Evolutionary conservation across 1,140 invertebrate species (phyloP), one percentile per base, ranked within the genome.

Genomic region (Triops longicaudatus): DNA sequence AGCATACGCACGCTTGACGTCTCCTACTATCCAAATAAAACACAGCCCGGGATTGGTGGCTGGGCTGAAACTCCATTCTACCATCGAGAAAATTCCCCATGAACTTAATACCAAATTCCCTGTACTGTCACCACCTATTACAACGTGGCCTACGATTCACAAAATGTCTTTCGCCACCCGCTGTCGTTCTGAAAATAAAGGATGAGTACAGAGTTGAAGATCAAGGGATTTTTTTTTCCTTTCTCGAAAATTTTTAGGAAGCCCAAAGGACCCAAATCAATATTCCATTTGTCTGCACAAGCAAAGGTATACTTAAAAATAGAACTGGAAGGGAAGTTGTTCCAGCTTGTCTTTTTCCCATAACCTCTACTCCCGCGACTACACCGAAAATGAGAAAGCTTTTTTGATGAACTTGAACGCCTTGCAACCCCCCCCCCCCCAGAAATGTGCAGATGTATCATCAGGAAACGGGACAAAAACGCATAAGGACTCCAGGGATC

Each of bases 241-340:
- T n/a, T 63, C 50, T 22, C 17, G 17, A 14, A 17, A 17, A 63
- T 14, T 63, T 63, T 63, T 10, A 63, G 50, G 50, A 63, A 63
- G 4, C 50, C 44, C 50, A 17, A 17, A 63, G 17, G 50, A 63
- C 50, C 50, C 10, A 63, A 63, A 63, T 63, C 50, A 63, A 63
- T 63, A 63, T 63, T 63, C 50, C 50, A 63, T 63, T 63, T 63
- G 0, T 63, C 50, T 63, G 14, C 50, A 63, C 50, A 22, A 63
- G 50, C 50, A 63, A 63, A 63, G n/a, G n/a, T 63, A 63, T 63
- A 63, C n/a, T 63, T 63, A 63, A 63, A 63, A 63, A 63, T 63
- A 63, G 50, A 63, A 63, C 50, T 22, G 2, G 22, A 14, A 63
- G 50, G 22, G 17, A 63, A 10, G 50, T 63, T 63, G 50, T 63